Base-by-base conservation (phyloP, 1,140 invertebrate genomes). In the Elysia chlorotica region DNA sequence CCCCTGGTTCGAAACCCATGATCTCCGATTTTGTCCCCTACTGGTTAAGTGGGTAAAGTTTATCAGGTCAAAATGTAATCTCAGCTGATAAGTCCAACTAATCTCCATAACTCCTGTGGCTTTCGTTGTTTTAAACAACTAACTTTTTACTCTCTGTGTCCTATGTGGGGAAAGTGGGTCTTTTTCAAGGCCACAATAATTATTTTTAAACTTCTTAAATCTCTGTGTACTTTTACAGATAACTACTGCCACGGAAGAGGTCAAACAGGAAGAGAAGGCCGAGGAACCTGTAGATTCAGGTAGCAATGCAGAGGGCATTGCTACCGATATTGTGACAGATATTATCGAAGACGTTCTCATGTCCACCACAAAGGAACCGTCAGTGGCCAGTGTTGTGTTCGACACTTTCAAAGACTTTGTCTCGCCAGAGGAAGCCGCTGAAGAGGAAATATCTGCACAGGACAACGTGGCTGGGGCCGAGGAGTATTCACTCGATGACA, bases 311-410 rank as follows among this genome's bases (percentile, higher is more conserved):
- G 66, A 67, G 36, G 62, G 56, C 35, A 57, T 83, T 0, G 81
- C 74, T 19, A 28, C 76, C 65, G 81, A 79, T 17, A 79, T 86
- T 28, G 66, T 83, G 14, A 79, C 82, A 31, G 82, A 83, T 31
- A 79, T 86, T 30, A 82, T 84, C 65, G 76, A 83, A 74, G 85
- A 86, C 41, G 83, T 86, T 2, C 78, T 87, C 31, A 77, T 48
- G 5, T 85, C 83, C 17, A 77, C 77, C 6, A 81, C 79, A 10
- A 68, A 63, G 1, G 61, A 81, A 62, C 83, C 83, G 19, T 87
- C 86, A n/a, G 80, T 86, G n/a, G 78, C 83, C 33, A 77, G 74
- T 33, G 82, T 83, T 59, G 84, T 85, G 0, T 78, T 82, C 57
- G 82, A 84, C 61, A 80, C 82, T 0, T 78, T 83, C 41, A 75